Percentiles rank a stretch among this genome's conserved stretches.
These are phyloP conservation scores for Mechanitis messenoides DNA, from an alignment of 2,888 invertebrate species.

Conservation along the genomic window DNA sequence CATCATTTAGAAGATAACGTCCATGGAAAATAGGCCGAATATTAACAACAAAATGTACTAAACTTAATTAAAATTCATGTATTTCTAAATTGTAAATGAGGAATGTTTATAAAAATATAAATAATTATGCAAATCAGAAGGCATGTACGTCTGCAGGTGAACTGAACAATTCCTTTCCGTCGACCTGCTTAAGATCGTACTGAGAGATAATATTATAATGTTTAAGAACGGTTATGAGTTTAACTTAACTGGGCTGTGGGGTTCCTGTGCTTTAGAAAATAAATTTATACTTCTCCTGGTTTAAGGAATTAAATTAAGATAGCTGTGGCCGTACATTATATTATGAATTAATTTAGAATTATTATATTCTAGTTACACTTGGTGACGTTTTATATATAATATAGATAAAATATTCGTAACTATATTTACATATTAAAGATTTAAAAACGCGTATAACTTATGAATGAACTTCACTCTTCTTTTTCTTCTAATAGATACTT, in stretches of 20 bases:
- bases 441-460: too few relatives aligned
- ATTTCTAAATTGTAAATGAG: too few relatives aligned
- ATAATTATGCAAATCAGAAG: not conserved
- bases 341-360: constrained; percentile 10
- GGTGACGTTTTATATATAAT: too few relatives aligned
- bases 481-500: constrained; percentile 17
- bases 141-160: not conserved
- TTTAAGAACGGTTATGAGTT: constrained; percentile 1
- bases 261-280: not conserved
- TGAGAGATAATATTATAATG: not conserved
- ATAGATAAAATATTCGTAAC: too few relatives aligned
- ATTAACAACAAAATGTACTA: too few relatives aligned
- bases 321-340: constrained; percentile 4
- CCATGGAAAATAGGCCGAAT: too few relatives aligned
- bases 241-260: not conserved
- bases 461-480: too few relatives aligned
- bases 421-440: too few relatives aligned
- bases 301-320: not conserved
- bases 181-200: not conserved
- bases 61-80: too few relatives aligned
- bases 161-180: not conserved
- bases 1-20: too few relatives aligned
- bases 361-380: too few relatives aligned
- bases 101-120: not conserved
- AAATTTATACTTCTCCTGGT: not conserved